Percentiles rank a stretch among this genome's conserved stretches.
phyloP scores from a whole-genome alignment of 1,140 invertebrate genomes.

The Gonioctena quinquepunctata region DNA sequence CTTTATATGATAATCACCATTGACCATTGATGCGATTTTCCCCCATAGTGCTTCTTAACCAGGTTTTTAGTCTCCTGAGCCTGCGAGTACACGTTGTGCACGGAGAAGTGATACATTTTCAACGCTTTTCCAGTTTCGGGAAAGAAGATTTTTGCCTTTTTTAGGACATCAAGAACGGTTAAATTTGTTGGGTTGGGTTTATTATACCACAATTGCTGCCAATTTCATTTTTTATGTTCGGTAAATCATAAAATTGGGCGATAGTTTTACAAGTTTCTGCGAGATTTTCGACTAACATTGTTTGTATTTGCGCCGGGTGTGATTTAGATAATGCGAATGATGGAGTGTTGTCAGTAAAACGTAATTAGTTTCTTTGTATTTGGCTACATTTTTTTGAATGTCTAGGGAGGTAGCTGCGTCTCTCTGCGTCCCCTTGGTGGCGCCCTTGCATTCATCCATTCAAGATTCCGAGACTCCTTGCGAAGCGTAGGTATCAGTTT shows the following conservation, averaged over 20 bases:
- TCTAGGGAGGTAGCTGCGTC: no score
- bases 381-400: no score
- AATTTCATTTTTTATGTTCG: conserved; percentile 12
- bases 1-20: conserved; percentile 13
- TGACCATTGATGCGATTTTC: conserved; percentile 15
- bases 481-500: no score
- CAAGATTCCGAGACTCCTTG: no score
- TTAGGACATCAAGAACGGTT: conserved; percentile 10
- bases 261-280: conserved; percentile 9
- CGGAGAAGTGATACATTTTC: conserved; percentile 11
- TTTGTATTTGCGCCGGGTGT: conserved; percentile 16
- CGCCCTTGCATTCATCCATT: no score
- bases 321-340: conserved; percentile 18
- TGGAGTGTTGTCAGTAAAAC: conserved; percentile 23
- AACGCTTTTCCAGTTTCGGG: conserved; percentile 12
- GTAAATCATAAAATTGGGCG: conserved; percentile 10
- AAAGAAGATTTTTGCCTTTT: no score
- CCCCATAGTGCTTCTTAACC: conserved; percentile 16
- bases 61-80: conserved; percentile 17
- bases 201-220: conserved; percentile 7
- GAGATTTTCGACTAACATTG: conserved; percentile 14
- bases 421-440: no score
- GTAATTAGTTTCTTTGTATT: no score
- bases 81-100: conserved; percentile 22
- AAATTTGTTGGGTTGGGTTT: background rate